Percentiles rank a stretch among this genome's conserved stretches.
Evolutionary conservation across 2,113 vertebrate genomes (phyloP).

Genomic region (Meleagris gallopavo): DNA sequence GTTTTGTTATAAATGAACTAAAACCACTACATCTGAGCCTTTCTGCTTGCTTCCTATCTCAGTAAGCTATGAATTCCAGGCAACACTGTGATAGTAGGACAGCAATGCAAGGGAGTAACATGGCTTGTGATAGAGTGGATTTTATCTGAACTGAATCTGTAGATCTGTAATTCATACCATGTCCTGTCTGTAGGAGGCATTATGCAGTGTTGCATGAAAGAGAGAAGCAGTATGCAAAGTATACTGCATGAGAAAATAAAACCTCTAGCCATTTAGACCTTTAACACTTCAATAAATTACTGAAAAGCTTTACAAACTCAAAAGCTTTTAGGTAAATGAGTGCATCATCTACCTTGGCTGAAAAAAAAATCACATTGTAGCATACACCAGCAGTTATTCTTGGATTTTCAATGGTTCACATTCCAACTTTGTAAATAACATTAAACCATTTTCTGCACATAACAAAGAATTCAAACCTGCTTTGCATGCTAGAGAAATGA

Average conservation of each 20-base stretch:
- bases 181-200: accelerated
- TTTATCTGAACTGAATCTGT: background rate
- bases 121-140: background rate
- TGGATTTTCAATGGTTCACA: background rate
- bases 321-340: background rate
- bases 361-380: background rate
- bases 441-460: background rate
- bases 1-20: background rate
- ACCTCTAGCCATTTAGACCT: background rate
- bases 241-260: background rate
- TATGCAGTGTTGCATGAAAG: background rate
- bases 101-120: background rate
- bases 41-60: background rate
- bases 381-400: background rate
- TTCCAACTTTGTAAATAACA: background rate
- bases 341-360: background rate
- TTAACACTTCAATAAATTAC: slow-evolving; percentile 8
- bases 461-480: background rate
- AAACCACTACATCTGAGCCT: background rate
- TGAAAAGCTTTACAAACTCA: background rate
- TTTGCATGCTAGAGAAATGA: background rate
- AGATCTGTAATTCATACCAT: background rate
- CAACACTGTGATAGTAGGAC: accelerated
- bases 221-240: background rate
- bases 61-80: background rate